Percentiles rank a stretch among this genome's conserved stretches.
phyloP scores from a whole-genome alignment of 2,797 vertebrate genomes.

The Acropternis orthonyx region DNA sequence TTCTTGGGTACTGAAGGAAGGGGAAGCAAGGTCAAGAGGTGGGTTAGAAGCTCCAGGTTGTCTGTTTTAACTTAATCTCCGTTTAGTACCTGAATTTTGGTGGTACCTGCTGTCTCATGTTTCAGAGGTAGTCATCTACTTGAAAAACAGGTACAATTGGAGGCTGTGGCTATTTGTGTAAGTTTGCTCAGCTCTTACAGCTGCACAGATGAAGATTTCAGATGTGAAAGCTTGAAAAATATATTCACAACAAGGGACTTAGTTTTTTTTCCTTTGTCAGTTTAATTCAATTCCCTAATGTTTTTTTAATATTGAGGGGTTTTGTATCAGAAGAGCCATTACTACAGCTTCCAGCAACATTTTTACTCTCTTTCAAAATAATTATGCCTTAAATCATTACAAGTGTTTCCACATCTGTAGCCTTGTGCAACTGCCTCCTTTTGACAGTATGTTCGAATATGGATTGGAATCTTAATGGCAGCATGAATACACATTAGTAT shows the following conservation, averaged over 20 bases:
- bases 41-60: neutral
- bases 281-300: neutral
- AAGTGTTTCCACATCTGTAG: constrained; percentile 39
- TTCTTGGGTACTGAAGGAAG: neutral
- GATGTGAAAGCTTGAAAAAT: neutral
- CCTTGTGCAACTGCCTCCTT: constrained; percentile 8
- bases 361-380: constrained; percentile 30
- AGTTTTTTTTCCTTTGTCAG: neutral
- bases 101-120: neutral
- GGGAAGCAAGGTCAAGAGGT: neutral
- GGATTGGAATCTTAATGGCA: constrained; percentile 52
- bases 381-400: constrained; percentile 34
- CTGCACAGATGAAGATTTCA: neutral
- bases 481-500: constrained; percentile 16
- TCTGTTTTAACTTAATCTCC: neutral
- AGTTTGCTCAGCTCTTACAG: neutral
- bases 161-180: neutral
- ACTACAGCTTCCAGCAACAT: neutral
- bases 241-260: neutral
- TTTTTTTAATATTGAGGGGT: neutral
- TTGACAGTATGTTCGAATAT: constrained; percentile 9
- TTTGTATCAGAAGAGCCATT: neutral
- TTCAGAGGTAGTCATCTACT: neutral
- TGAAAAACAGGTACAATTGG: neutral
- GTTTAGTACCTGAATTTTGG: neutral